Percentiles rank a stretch among this genome's conserved stretches.
phyloP scores from a whole-genome alignment of 2,888 invertebrate genomes.

The Trichacis sp. region DNA sequence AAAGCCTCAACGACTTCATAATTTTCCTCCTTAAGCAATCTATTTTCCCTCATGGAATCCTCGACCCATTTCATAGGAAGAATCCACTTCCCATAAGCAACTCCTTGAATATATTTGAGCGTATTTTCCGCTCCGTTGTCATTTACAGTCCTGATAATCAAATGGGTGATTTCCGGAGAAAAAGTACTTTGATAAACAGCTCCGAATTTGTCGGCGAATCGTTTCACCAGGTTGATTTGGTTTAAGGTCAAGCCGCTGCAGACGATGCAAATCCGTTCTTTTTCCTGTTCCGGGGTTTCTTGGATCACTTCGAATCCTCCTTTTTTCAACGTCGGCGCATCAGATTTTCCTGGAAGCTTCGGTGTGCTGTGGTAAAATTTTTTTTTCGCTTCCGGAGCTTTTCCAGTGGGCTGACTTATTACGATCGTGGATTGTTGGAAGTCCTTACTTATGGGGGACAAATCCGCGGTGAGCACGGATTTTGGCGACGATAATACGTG shows the following conservation, averaged over 20 bases:
- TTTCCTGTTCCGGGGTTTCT: not conserved
- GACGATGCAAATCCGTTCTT: conserved; percentile 35
- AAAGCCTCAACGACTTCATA: conserved; percentile 56
- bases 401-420: not conserved
- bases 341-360: conserved; percentile 20
- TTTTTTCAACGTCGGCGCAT: not conserved
- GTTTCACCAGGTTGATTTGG: conserved; percentile 45
- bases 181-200: conserved; percentile 47
- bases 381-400: conserved; percentile 16
- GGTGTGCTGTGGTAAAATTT: conserved; percentile 54
- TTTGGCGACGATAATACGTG: not conserved
- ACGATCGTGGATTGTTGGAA: not conserved
- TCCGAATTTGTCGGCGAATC: conserved; percentile 41
- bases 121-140: conserved; percentile 51
- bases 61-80: conserved; percentile 53
- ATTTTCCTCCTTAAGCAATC: conserved; percentile 48
- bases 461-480: not conserved
- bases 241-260: conserved; percentile 48
- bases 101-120: conserved; percentile 54
- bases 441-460: conserved; percentile 8
- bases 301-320: conserved; percentile 6
- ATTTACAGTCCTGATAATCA: conserved; percentile 49
- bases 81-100: conserved; percentile 56
- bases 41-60: conserved; percentile 44
- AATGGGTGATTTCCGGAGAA: conserved; percentile 51